A percentile compares a stretch with the other conserved stretches of the same genome.
Conservation (phyloP, 2,888 invertebrate genomes). For the Alloplasta piceator region DNA sequence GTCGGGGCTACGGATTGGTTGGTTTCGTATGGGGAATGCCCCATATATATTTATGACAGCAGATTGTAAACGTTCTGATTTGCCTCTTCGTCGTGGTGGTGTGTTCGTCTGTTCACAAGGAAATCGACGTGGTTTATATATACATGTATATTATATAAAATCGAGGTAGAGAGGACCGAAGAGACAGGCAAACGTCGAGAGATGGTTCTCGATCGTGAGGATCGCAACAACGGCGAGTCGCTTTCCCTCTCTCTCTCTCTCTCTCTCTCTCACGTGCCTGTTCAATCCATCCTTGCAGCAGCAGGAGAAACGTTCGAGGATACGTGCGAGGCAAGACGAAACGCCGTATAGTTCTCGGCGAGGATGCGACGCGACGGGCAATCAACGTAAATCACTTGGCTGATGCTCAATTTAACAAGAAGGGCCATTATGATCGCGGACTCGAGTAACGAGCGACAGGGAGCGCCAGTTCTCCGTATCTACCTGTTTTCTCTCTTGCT, state of each 20-base stretch:
- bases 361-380: constrained; percentile 78
- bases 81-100: constrained; percentile 26
- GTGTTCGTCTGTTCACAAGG: constrained; percentile 47
- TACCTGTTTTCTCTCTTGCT: constrained; percentile 25
- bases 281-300: constrained; percentile 48
- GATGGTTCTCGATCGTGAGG: constrained; percentile 52
- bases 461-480: constrained; percentile 58
- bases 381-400: constrained; percentile 83
- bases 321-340: constrained; percentile 55
- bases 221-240: constrained; percentile 32
- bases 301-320: constrained; percentile 49
- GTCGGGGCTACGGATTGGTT: too few species aligned
- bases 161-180: constrained; percentile 40
- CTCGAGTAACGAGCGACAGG: constrained; percentile 77
- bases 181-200: constrained; percentile 52
- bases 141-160: constrained; percentile 23
- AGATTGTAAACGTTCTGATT: constrained; percentile 51
- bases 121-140: constrained; percentile 45
- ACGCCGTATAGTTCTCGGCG: constrained; percentile 50
- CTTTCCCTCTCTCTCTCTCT: constrained; percentile 48
- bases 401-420: constrained; percentile 83
- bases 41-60: constrained; percentile 7
- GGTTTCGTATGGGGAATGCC: too few species aligned
- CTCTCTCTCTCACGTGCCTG: constrained; percentile 38
- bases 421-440: constrained; percentile 81